Percentiles rank a stretch among this genome's conserved stretches.
Evolutionary conservation across 2,113 vertebrate species (phyloP).

Genomic region (Capra hircus): DNA sequence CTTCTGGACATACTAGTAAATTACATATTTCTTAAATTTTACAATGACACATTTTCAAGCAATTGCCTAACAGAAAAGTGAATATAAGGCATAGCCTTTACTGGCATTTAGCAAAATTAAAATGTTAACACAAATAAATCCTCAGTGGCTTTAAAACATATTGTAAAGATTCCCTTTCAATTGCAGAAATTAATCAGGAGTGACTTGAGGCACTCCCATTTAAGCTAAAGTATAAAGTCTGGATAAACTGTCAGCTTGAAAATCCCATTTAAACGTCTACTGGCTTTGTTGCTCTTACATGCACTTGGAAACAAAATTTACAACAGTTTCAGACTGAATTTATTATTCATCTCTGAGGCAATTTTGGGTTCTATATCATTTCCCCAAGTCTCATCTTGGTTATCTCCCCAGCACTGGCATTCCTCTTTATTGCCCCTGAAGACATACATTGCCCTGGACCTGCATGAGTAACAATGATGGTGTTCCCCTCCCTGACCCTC

Average conservation of each 20-base stretch:
- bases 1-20: constrained; percentile 36
- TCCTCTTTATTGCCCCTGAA: neutral
- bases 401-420: neutral
- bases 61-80: constrained; percentile 34
- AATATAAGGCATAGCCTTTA: neutral
- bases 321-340: neutral
- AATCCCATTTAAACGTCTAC: constrained; percentile 9
- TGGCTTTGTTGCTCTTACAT: neutral
- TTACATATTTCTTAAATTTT: constrained; percentile 38
- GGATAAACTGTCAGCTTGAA: neutral
- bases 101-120: constrained; percentile 28
- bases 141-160: constrained; percentile 3
- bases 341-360: neutral
- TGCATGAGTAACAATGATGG: neutral
- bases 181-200: constrained; percentile 26
- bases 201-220: neutral
- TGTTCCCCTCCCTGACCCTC: rapidly evolving
- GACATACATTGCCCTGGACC: rapidly evolving
- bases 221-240: neutral
- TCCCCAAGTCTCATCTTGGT: neutral
- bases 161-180: constrained; percentile 4
- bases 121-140: constrained; percentile 21
- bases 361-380: neutral
- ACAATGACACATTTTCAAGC: neutral
- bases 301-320: constrained; percentile 10